Base-by-base conservation (phyloP, 2,113 vertebrate species). In the Phoxinus phoxinus region DNA sequence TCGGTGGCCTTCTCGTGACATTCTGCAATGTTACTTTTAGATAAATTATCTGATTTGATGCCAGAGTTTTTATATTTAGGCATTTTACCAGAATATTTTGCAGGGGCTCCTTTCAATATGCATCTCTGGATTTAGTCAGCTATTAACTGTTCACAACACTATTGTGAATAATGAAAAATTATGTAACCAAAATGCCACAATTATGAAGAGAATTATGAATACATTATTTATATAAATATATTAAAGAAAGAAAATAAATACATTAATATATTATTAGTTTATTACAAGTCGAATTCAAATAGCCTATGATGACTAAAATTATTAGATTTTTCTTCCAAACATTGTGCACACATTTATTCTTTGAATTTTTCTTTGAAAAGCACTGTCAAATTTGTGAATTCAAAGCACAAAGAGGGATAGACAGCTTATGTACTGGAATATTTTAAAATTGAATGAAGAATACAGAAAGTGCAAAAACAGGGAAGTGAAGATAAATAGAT, bases 391-490 rank as follows among this genome's bases (percentile, higher is more conserved):
- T 41, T 23, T 71, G 35, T 41, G 67, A 37, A 41, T 35, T 37
- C 32, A 21, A 71, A 32, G 63, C 63, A 65, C 30, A 37, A 53
- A 75, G 51, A 56, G 19, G 56, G 25, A 17, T 3, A 27, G 30
- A 1, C 13, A 92, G 94, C 94, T 93, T 94, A 92, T 94, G 94
- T 94, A 94, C 94, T 94, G 94, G 94, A 93, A 90, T 92, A 67
- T 89, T 94, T 94, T 94, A 90, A 92, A 90, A 89, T 88, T 86
- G 15, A 92, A 90, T 84, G 81, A 84, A 85, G 86, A 72, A 81
- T 78, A 83, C 87, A 89, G 87, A 89, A 86, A 88, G 30, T n/a
- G 67, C 85, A 92, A 91, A 82, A 82, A 71, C 30, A 63, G 53
- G 41, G 41, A 75, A 46, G 51, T 56, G 69, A 15, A 94, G 94